phyloP scores from a whole-genome alignment of 92 coral and sea anemone genomes.

The Phymanthus crucifer region DNA sequence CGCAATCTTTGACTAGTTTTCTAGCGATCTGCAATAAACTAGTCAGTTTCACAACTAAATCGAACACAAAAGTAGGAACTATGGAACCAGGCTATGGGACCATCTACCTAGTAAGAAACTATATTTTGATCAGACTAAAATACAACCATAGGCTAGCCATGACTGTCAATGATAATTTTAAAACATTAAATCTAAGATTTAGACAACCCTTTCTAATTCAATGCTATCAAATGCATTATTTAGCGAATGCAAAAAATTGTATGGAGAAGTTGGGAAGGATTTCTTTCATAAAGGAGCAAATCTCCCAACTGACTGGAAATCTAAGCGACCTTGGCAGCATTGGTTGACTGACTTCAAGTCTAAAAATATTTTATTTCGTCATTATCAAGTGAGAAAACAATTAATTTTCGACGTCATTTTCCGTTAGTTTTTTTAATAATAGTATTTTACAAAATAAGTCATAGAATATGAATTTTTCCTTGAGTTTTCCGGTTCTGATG shows the following conservation, averaged over 20 bases:
- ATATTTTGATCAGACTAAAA: neutral
- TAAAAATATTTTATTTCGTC: neutral
- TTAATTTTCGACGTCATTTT: neutral
- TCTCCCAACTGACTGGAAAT: slow-evolving; percentile 2
- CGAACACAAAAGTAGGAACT: neutral
- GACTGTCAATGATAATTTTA: neutral
- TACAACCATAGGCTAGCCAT: too few relatives aligned
- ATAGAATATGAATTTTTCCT: too few relatives aligned
- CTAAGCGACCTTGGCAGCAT: slow-evolving; percentile 2
- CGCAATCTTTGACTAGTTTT: neutral
- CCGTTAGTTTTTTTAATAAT: too few relatives aligned
- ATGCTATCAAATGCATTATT: neutral
- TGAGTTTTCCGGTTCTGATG: too few relatives aligned
- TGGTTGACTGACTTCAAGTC: neutral
- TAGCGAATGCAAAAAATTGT: neutral
- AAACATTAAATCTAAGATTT: neutral
- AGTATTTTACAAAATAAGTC: too few relatives aligned
- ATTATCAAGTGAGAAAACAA: neutral
- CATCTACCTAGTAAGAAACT: neutral
- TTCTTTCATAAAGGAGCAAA: neutral
- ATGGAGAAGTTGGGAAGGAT: neutral
- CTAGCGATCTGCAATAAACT: slow-evolving; percentile 1
- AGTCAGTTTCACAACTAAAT: neutral
- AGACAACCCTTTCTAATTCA: neutral
- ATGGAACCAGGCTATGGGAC: neutral